Evolutionary conservation across 2,797 vertebrate species (phyloP).

Genomic region (Onychomys leucogaster): DNA sequence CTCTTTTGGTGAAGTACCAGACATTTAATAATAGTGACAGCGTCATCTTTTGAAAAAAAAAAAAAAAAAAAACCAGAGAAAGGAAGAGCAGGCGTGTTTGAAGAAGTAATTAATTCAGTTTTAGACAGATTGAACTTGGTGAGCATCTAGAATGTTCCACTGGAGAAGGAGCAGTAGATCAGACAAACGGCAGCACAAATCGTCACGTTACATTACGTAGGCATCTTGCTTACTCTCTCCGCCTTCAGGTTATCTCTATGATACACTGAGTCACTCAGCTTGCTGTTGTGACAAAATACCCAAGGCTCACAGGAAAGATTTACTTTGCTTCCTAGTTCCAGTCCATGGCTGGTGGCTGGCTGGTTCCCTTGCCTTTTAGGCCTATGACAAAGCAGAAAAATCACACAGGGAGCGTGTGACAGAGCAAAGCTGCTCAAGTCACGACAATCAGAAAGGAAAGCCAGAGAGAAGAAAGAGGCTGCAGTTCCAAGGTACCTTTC

Average conservation of each 20-base stretch:
- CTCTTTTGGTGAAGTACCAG: not conserved
- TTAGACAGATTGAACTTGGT: not conserved
- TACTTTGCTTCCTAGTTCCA: not conserved
- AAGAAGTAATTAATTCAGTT: not conserved
- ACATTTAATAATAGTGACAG: not conserved
- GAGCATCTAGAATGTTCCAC: not conserved
- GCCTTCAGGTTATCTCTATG: not conserved
- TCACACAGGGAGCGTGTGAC: not conserved
- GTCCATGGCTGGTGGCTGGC: not conserved
- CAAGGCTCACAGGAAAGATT: not conserved
- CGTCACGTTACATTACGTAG: too few relatives aligned
- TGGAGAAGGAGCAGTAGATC: not conserved
- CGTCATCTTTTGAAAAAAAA: constrained; percentile 3
- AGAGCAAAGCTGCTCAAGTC: not conserved
- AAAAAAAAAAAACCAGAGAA: constrained; percentile 3
- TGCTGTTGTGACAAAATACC: not conserved
- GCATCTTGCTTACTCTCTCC: not conserved
- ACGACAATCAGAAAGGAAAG: not conserved
- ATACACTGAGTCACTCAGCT: not conserved
- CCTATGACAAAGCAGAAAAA: not conserved
- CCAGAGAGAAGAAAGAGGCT: not conserved
- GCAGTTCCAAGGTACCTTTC: not conserved
- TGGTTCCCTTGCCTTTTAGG: not conserved
- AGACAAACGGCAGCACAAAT: not conserved
- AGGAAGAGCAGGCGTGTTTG: not conserved